phyloP scores from a whole-genome alignment of 2,888 invertebrate species.

The Panopea generosa region DNA sequence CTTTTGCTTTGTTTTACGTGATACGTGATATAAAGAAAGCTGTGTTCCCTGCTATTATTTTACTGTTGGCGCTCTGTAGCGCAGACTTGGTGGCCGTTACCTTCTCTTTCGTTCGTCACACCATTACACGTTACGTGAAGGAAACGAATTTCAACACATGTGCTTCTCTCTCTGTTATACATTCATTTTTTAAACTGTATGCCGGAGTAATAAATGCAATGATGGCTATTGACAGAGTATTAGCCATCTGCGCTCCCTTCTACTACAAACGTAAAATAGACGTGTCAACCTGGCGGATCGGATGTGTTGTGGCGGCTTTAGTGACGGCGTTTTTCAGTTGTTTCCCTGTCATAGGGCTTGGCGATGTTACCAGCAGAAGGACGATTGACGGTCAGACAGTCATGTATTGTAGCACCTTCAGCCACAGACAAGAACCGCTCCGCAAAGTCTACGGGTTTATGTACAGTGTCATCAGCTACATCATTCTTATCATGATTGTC shows the following conservation, averaged over 20 bases:
- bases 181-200: slow-evolving; percentile 38
- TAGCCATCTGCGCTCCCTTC: slow-evolving; percentile 49
- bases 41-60: slow-evolving; percentile 47
- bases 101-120: slow-evolving; percentile 37
- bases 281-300: slow-evolving; percentile 39
- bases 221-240: slow-evolving; percentile 48
- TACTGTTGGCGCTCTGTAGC: slow-evolving; percentile 34
- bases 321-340: slow-evolving; percentile 19
- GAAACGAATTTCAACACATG: slow-evolving; percentile 32
- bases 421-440: slow-evolving; percentile 12
- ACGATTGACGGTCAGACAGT: background rate
- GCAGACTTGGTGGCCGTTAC: slow-evolving; percentile 35
- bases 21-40: slow-evolving; percentile 54
- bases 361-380: slow-evolving; percentile 26
- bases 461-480: slow-evolving; percentile 31
- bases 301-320: slow-evolving; percentile 31
- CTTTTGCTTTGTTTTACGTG: slow-evolving; percentile 40
- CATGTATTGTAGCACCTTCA: slow-evolving; percentile 30
- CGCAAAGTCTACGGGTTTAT: slow-evolving; percentile 37
- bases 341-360: slow-evolving; percentile 54
- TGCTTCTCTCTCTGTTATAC: slow-evolving; percentile 34
- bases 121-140: slow-evolving; percentile 9
- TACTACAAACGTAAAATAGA: slow-evolving; percentile 48
- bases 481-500: slow-evolving; percentile 27
- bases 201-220: slow-evolving; percentile 47